Conservation (phyloP, 1,140 invertebrate genomes). For the Anoplolepis gracilipes region DNA sequence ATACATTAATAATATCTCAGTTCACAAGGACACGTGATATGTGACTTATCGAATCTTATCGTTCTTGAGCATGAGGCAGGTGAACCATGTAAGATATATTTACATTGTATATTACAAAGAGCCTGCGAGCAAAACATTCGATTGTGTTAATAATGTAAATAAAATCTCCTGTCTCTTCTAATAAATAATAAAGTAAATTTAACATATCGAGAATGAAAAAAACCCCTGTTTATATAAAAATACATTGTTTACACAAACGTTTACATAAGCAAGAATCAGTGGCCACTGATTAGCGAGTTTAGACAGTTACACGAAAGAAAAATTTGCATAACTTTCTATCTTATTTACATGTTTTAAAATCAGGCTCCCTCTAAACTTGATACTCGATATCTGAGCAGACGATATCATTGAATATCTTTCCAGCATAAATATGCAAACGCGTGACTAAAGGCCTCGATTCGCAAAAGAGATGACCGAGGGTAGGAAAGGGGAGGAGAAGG, state of each 20-base stretch:
- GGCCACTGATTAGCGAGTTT: background rate
- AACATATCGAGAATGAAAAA: background rate
- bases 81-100: background rate
- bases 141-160: too few relatives aligned
- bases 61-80: background rate
- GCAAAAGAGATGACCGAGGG: conserved; percentile 1
- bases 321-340: too few relatives aligned
- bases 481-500: too few relatives aligned
- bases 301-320: background rate
- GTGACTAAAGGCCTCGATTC: background rate
- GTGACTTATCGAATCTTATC: background rate
- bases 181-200: background rate
- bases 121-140: too few relatives aligned
- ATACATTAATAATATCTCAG: background rate
- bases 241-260: background rate
- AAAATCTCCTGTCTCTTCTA: background rate
- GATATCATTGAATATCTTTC: too few relatives aligned
- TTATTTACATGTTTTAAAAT: too few relatives aligned
- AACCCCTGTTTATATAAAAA: background rate
- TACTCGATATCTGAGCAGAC: too few relatives aligned
- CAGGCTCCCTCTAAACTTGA: too few relatives aligned
- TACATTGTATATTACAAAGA: too few relatives aligned
- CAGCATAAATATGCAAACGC: too few relatives aligned
- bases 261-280: background rate
- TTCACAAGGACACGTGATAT: background rate